Evolutionary conservation across 1,140 invertebrate genomes (phyloP).

Genomic region (Drosophila tani): DNA sequence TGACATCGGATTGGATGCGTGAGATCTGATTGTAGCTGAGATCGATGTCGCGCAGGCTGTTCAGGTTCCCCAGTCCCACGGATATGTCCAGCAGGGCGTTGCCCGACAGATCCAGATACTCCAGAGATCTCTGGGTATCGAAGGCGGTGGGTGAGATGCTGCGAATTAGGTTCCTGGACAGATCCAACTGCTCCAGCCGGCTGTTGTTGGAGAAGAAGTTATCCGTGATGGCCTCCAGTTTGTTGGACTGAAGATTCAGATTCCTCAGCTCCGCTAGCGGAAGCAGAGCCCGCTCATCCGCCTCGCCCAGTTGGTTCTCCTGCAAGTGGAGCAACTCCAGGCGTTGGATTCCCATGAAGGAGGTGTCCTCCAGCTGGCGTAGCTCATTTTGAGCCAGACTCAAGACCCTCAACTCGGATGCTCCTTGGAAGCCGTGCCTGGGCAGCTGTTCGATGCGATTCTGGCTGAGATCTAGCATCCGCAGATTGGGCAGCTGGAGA

Average conservation of each 20-base stretch:
- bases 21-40: conserved; percentile 93
- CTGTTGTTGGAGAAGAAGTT: conserved; percentile 89
- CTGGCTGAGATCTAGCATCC: conserved; percentile 90
- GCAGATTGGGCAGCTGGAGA: conserved; percentile 89
- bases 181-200: conserved; percentile 89
- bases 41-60: conserved; percentile 89
- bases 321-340: conserved; percentile 91
- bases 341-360: conserved; percentile 89
- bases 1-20: conserved; percentile 88
- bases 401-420: conserved; percentile 90
- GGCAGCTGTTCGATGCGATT: conserved; percentile 91
- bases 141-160: conserved; percentile 89
- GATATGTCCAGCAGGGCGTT: conserved; percentile 91
- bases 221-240: conserved; percentile 89
- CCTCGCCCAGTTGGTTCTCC: conserved; percentile 89
- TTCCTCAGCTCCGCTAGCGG: conserved; percentile 88
- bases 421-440: conserved; percentile 88
- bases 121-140: conserved; percentile 88
- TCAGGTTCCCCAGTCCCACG: conserved; percentile 88
- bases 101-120: conserved; percentile 91
- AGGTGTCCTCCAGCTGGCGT: conserved; percentile 88
- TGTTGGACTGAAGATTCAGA: conserved; percentile 91
- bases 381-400: conserved; percentile 92
- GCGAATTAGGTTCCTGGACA: conserved; percentile 91
- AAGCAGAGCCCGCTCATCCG: conserved; percentile 89